These are phyloP conservation scores for Apogon talboti DNA, from an alignment of 2,797 vertebrate genomes.

Conservation along the genomic window DNA sequence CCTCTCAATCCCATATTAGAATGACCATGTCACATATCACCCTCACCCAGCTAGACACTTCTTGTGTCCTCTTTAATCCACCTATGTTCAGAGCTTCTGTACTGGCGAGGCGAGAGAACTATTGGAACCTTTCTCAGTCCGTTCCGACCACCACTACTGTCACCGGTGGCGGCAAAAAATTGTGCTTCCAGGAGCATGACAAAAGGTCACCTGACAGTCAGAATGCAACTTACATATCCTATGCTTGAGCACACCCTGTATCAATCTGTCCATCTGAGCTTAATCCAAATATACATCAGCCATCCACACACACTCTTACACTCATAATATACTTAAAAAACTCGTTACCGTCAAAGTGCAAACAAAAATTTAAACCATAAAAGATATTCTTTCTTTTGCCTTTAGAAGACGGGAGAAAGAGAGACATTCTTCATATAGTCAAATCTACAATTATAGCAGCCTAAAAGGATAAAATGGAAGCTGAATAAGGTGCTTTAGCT, in stretches of 20 bases:
- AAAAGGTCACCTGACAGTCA: slow-evolving; percentile 45
- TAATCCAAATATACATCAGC: slow-evolving; percentile 85
- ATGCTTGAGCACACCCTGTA: slow-evolving; percentile 83
- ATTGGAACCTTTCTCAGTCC: slow-evolving; percentile 30
- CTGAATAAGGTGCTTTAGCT: slow-evolving; percentile 99
- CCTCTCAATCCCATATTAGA: slow-evolving; percentile 32
- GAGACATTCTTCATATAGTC: slow-evolving; percentile 97
- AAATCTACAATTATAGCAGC: slow-evolving; percentile 98
- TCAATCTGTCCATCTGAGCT: slow-evolving; percentile 81
- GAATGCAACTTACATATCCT: slow-evolving; percentile 57
- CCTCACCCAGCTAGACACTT: slow-evolving; percentile 21
- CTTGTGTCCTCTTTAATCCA: slow-evolving; percentile 1
- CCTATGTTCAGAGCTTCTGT: slow-evolving; percentile 5
- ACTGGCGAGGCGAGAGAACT: slow-evolving; percentile 18
- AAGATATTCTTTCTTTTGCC: slow-evolving; percentile 79
- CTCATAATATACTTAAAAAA: slow-evolving; percentile 90
- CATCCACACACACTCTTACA: slow-evolving; percentile 66
- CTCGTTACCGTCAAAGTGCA: slow-evolving; percentile 94
- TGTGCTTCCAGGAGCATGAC: slow-evolving; percentile 22
- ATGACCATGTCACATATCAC: slow-evolving; percentile 24
- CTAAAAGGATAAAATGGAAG: slow-evolving; percentile 89
- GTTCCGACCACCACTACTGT: slow-evolving; percentile 19
- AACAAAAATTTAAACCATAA: slow-evolving; percentile 78
- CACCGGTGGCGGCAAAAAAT: slow-evolving; percentile 10
- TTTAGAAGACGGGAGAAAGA: slow-evolving; percentile 78